Conservation (phyloP, 2,113 vertebrate genomes). For the Thunnus thynnus region DNA sequence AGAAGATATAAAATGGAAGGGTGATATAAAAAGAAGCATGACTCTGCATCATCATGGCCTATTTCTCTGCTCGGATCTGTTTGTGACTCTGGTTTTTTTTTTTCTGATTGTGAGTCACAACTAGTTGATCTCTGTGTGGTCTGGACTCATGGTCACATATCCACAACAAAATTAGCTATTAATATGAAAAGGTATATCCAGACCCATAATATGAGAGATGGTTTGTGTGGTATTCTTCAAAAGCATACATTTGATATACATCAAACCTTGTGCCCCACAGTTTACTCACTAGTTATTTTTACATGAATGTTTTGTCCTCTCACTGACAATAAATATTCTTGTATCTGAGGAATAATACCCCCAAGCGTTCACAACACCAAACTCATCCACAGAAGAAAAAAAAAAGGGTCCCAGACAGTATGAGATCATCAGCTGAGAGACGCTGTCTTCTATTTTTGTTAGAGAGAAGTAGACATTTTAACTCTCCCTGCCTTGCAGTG, state of each 20-base stretch:
- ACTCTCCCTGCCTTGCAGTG: conserved; percentile 21
- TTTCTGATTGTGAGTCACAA: neutral
- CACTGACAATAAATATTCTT: conserved; percentile 22
- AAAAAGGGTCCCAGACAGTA: conserved; percentile 28
- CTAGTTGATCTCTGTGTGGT: neutral
- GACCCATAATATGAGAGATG: too few relatives aligned
- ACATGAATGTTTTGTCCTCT: conserved; percentile 16
- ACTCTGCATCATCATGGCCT: neutral
- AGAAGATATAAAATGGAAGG: too few relatives aligned
- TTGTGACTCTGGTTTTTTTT: neutral
- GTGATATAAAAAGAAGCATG: conserved; percentile 3
- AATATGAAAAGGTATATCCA: neutral
- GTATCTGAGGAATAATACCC: conserved; percentile 19
- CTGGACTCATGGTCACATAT: neutral
- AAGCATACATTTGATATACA: neutral
- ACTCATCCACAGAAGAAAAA: neutral
- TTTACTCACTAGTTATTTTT: conserved; percentile 37
- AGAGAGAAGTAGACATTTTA: conserved; percentile 37
- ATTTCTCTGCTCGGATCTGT: conserved; percentile 4
- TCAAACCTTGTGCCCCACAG: neutral
- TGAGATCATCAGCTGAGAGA: conserved; percentile 37
- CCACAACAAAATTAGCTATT: neutral
- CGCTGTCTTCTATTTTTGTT: conserved; percentile 24
- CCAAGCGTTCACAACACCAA: conserved; percentile 12
- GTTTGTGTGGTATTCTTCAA: neutral